Evolutionary conservation across 2,797 vertebrate species (phyloP).

Genomic region (Heliangelus exortis): DNA sequence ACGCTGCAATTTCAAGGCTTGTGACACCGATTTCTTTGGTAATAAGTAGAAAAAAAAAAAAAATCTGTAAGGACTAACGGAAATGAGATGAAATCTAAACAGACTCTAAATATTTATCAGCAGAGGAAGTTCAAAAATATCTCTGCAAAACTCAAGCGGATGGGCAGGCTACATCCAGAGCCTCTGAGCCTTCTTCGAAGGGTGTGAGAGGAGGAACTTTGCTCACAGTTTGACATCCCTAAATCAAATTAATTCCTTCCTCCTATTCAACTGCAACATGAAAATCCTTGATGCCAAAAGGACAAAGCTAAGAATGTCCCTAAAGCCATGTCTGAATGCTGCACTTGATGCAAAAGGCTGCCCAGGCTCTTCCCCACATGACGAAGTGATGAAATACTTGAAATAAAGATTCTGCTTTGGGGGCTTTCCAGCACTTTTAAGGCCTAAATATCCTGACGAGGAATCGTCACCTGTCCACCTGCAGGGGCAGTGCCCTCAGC

Average conservation of each 20-base stretch:
- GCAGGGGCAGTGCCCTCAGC: not conserved
- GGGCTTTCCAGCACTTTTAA: not conserved
- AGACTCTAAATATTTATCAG: slow-evolving; percentile 64
- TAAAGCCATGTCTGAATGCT: not conserved
- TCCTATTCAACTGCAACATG: slow-evolving; percentile 38
- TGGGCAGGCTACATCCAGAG: slow-evolving; percentile 39
- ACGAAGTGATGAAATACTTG: not conserved
- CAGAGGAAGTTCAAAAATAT: slow-evolving; percentile 68
- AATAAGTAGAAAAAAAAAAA: not conserved
- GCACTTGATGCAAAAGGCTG: not conserved
- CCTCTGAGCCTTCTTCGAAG: slow-evolving; percentile 37
- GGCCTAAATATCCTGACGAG: not conserved
- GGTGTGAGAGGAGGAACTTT: slow-evolving; percentile 49
- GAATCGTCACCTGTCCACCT: too few species aligned
- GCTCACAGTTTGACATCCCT: slow-evolving; percentile 25
- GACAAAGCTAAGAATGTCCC: slow-evolving; percentile 39
- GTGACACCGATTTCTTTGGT: not conserved
- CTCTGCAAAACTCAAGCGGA: slow-evolving; percentile 19
- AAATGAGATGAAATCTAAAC: slow-evolving; percentile 54
- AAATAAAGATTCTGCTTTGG: not conserved
- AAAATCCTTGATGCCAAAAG: slow-evolving; percentile 24
- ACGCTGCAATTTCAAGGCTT: not conserved
- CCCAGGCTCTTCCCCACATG: not conserved
- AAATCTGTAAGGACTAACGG: not conserved
- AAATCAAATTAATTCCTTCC: slow-evolving; percentile 66